phyloP scores from a whole-genome alignment of 2,113 vertebrate species.

The Struthio camelus region DNA sequence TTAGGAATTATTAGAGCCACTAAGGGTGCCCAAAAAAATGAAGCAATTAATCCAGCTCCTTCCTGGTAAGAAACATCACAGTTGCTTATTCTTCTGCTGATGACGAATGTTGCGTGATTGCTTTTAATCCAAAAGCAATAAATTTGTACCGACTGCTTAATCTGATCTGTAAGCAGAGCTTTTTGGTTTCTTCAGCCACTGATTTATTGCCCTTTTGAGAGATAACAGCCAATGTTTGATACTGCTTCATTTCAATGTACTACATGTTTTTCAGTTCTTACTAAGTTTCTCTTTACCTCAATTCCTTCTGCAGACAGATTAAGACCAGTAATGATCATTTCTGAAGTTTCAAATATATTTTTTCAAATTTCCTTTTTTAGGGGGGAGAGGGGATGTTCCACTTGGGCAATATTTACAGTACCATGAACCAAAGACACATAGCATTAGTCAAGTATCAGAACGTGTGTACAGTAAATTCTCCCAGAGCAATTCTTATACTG shows the following conservation, averaged over 20 bases:
- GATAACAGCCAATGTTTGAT: neutral
- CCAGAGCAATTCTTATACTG: neutral
- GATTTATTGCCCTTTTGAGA: constrained; percentile 8
- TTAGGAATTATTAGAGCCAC: neutral
- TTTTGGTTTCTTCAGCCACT: constrained; percentile 19
- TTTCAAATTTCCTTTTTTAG: neutral
- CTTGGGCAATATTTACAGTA: neutral
- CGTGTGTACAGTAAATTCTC: neutral
- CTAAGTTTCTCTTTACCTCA: neutral
- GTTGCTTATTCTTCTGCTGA: constrained; percentile 1
- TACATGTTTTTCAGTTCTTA: neutral
- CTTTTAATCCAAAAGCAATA: constrained; percentile 53
- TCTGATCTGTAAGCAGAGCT: constrained; percentile 30
- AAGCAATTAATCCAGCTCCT: neutral
- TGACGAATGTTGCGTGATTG: neutral
- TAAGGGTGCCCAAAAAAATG: neutral
- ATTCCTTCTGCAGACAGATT: neutral
- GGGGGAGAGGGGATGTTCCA: neutral
- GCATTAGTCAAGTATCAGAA: neutral
- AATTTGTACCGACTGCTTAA: constrained; percentile 26
- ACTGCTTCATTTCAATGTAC: neutral
- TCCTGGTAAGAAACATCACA: neutral
- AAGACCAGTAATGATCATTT: neutral
- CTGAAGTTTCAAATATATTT: neutral
- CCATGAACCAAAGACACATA: neutral